Percentiles rank a stretch among this genome's conserved stretches.
Evolutionary conservation across 2,797 vertebrate species (phyloP).

Genomic region (Karalla daura): DNA sequence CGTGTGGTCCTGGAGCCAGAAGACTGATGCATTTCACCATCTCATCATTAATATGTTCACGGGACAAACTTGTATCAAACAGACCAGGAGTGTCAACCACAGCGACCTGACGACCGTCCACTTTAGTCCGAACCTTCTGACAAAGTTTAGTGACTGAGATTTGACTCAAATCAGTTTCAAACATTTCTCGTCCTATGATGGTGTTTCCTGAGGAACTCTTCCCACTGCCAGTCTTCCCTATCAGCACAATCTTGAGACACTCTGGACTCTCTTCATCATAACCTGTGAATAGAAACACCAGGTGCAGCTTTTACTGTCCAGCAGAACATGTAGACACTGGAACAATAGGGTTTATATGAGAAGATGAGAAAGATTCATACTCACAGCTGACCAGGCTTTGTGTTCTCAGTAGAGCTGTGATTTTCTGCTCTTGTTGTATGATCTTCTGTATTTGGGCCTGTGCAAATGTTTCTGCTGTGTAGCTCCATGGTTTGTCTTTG

Average conservation of each 20-base stretch:
- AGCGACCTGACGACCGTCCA: constrained; percentile 9
- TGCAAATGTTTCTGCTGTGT: not conserved
- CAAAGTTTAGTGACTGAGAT: not conserved
- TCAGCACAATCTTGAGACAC: constrained; percentile 35
- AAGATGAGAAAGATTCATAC: no score
- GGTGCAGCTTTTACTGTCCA: no score
- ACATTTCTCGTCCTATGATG: not conserved
- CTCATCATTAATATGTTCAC: constrained; percentile 14
- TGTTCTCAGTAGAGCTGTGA: fast-evolving
- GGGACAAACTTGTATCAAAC: constrained; percentile 1
- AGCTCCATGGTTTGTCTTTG: not conserved
- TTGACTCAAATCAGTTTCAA: not conserved
- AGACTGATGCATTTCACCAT: constrained; percentile 40
- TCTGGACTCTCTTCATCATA: not conserved
- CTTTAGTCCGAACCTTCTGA: not conserved
- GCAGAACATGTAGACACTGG: not conserved
- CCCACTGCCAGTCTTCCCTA: constrained; percentile 47
- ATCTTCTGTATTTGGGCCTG: not conserved
- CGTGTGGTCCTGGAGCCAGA: constrained; percentile 46
- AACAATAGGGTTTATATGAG: no score
- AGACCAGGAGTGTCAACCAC: constrained; percentile 51
- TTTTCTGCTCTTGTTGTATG: no score
- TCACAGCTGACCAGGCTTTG: fast-evolving
- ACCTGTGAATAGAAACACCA: not conserved
- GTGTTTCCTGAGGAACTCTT: constrained; percentile 44